Conservation (phyloP, 2,113 vertebrate genomes). For the Trematocara nigrifrons region DNA sequence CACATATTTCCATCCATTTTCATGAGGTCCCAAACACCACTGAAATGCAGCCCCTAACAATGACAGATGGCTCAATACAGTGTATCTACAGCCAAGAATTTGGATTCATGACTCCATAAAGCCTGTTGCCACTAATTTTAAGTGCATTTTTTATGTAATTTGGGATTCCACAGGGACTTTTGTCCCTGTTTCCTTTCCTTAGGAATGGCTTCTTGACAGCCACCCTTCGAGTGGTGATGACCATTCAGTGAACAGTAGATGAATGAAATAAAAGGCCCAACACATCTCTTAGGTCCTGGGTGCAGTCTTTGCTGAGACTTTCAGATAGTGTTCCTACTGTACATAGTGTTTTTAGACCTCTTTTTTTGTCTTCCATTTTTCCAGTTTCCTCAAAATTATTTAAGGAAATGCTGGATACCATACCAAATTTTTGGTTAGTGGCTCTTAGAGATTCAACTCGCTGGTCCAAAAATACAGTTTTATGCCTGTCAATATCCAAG, state of each 20-base stretch:
- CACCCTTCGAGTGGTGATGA: not conserved
- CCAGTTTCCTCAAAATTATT: not conserved
- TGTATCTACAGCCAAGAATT: not conserved
- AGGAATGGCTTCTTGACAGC: not conserved
- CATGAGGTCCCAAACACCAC: not conserved
- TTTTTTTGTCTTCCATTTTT: not conserved
- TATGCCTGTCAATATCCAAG: not conserved
- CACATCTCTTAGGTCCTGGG: not conserved
- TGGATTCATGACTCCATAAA: not conserved
- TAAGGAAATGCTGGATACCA: not conserved
- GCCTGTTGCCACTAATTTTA: not conserved
- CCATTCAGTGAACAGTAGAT: not conserved
- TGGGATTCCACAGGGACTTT: not conserved
- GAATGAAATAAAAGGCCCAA: not conserved
- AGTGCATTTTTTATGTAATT: not conserved
- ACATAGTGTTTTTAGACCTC: not conserved
- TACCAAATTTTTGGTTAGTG: not conserved
- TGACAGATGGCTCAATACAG: not conserved
- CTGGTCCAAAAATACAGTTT: not conserved
- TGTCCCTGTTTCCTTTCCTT: not conserved
- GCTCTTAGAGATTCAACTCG: not conserved
- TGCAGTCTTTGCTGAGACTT: not conserved
- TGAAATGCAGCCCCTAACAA: not conserved
- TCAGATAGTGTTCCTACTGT: not conserved
- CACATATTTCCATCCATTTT: not conserved